Base-by-base conservation (phyloP, 2,113 vertebrate genomes). In the Pygoscelis antarcticus region DNA sequence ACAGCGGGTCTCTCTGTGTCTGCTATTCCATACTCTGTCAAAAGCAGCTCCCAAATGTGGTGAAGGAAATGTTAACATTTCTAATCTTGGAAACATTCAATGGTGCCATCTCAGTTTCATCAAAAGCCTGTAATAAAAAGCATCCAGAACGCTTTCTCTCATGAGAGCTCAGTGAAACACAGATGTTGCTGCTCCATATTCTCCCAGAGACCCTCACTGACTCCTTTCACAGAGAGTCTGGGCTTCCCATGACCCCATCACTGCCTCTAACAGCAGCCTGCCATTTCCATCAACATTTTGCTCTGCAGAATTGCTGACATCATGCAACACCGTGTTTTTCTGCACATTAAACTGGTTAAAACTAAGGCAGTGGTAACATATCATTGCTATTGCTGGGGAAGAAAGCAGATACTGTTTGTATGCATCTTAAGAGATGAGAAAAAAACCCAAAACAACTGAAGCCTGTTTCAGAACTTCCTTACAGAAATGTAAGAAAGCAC, bases 41-140 rank as follows among this genome's bases (percentile, higher is more conserved):
- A 82, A 89, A 93, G 68, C 89, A 92, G 55, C 51, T 94, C 79
- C 71, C 52, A 90, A 96, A 91, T 40, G 52, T 82, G 64, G 81
- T 64, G 66, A 93, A 95, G 60, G 70, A 94, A 95, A 94, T 7
- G 64, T 92, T 90, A 93, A 86, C 88, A 36, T 96, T 95, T 90
- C 94, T 97, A 93, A 94, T 96, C 91, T 96, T 80, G 92, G 95
- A 96, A 94, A 70, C n/a, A 18, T 82, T 79, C 58, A 54, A 10
- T 74, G 82, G 58, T 93, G 91, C 87, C 76, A 90, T 95, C 93
- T 93, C 93, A 88, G 36, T 84, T 94, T 96, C 74, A 88, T 91
- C 79, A 95, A 83, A 95, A 87, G 10, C 36, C 51, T 54, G 81
- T 64, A 95, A 94, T 91, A 95, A 95, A 91, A 92, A 36, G 23